Percentiles rank a stretch among this genome's conserved stretches.
Evolutionary conservation across 2,113 vertebrate genomes (phyloP).

Genomic region (Enhydra lutris): DNA sequence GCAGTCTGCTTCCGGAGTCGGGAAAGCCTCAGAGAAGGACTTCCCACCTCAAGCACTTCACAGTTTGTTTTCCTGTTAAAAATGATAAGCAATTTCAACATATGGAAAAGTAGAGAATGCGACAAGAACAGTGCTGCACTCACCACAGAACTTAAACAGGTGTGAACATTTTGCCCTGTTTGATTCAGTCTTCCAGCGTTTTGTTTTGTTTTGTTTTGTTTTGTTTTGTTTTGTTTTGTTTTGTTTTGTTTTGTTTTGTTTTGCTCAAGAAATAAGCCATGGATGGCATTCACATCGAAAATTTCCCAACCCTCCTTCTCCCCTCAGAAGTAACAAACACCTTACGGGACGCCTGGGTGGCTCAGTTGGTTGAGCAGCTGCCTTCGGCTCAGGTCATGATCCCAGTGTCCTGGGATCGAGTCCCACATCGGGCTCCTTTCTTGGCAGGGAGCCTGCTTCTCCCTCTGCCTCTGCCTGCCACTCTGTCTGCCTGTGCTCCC

Average conservation of each 20-base stretch:
- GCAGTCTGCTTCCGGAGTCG: not conserved
- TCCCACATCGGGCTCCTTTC: no score
- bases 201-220: not conserved
- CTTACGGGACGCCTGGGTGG: not conserved
- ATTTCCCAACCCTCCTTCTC: not conserved
- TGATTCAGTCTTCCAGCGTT: not conserved
- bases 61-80: not conserved
- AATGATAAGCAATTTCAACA: not conserved
- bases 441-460: no score
- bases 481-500: no score
- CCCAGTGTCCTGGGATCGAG: no score
- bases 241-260: not conserved
- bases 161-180: not conserved
- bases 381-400: no score
- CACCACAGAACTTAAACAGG: not conserved
- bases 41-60: not conserved
- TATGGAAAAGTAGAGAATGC: not conserved
- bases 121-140: not conserved
- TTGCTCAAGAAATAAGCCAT: not conserved
- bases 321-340: not conserved
- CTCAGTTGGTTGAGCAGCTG: no score
- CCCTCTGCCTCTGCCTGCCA: no score
- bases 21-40: not conserved
- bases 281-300: not conserved
- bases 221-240: not conserved